Percentiles rank a stretch among this genome's conserved stretches.
phyloP scores from a whole-genome alignment of 2,888 invertebrate species.

The Cephus runcator region DNA sequence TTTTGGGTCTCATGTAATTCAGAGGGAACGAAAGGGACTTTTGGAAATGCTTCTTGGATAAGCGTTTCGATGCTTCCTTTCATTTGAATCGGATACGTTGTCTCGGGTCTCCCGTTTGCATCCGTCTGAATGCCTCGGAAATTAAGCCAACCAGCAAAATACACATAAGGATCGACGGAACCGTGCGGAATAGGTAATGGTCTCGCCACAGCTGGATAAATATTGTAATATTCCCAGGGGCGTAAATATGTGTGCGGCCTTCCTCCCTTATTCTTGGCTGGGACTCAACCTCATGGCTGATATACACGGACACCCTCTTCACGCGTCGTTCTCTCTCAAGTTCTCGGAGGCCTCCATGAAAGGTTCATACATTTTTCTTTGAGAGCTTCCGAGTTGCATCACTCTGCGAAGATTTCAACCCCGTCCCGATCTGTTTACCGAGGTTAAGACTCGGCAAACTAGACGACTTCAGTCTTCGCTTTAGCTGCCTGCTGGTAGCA shows the following conservation, averaged over 20 bases:
- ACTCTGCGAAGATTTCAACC: constrained; percentile 16
- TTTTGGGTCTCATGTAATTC: not conserved
- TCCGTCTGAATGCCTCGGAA: not conserved
- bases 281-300: constrained; percentile 29
- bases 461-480: constrained; percentile 9
- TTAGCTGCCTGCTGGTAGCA: not conserved
- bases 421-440: constrained; percentile 25
- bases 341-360: not conserved
- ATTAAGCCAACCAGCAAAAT: not conserved
- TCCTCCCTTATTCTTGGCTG: constrained; percentile 21
- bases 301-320: constrained; percentile 7
- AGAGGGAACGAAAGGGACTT: not conserved
- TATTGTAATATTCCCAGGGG: constrained; percentile 25
- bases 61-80: not conserved
- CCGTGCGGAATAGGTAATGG: constrained; percentile 17
- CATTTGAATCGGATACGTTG: too few species aligned
- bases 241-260: constrained; percentile 26
- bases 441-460: constrained; percentile 24
- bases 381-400: not conserved
- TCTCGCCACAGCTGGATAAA: constrained; percentile 29
- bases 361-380: not conserved
- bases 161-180: not conserved
- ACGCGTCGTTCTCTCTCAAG: not conserved
- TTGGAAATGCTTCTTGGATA: too few species aligned
- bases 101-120: not conserved